These are phyloP conservation scores for Megaceryle torquata DNA, from an alignment of 2,113 vertebrate species.

Conservation along the genomic window DNA sequence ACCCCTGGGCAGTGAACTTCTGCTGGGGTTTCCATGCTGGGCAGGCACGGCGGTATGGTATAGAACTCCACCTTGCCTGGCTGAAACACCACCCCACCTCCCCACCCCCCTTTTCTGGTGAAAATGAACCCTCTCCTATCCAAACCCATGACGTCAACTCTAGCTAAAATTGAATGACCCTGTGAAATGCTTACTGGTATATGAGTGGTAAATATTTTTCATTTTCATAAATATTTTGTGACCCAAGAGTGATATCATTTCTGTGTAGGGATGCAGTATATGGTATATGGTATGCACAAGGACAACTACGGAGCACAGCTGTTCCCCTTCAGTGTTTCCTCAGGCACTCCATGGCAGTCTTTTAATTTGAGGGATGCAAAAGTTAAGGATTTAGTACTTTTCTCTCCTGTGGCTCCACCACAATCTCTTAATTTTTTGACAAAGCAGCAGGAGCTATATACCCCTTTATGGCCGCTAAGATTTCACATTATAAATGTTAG, in stretches of 20 bases:
- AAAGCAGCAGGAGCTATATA: not conserved
- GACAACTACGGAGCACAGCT: accelerated
- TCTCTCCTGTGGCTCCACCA: not conserved
- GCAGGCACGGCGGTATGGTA: no score
- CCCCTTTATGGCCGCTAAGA: not conserved
- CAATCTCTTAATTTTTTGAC: not conserved
- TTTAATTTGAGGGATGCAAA: not conserved
- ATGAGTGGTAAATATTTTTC: not conserved
- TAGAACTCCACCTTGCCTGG: no score
- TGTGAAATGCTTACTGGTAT: not conserved
- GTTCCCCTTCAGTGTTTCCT: not conserved
- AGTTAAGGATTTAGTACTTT: not conserved
- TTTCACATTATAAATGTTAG: not conserved
- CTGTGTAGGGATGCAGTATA: not conserved
- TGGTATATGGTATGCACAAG: not conserved
- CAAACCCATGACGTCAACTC: not conserved
- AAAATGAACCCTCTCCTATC: no score
- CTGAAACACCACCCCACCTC: no score
- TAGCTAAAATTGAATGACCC: not conserved
- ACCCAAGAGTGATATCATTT: not conserved
- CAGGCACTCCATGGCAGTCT: not conserved
- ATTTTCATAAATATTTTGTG: not conserved
- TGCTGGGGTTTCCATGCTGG: no score
- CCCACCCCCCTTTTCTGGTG: no score
- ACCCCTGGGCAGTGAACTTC: no score